Conservation (phyloP, 2,888 invertebrate species). For the Agrotis puta region DNA sequence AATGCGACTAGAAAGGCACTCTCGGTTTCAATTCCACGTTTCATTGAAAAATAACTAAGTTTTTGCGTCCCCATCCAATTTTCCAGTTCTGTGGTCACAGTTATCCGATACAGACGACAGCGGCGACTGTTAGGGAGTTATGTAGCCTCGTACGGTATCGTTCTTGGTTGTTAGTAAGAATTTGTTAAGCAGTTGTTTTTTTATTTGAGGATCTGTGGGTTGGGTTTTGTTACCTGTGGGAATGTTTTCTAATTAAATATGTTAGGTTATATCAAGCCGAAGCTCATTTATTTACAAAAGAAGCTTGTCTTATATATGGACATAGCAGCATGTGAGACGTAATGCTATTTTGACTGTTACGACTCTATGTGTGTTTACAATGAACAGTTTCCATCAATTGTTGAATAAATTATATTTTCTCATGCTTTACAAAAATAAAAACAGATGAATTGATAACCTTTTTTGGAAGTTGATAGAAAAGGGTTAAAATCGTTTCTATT, state of each 20-base stretch:
- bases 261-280: no score
- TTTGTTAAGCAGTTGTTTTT: no score
- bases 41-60: constrained; percentile 69
- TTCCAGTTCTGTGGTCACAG: constrained; percentile 68
- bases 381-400: not conserved
- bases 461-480: no score
- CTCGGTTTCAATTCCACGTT: constrained; percentile 70
- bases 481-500: constrained; percentile 7
- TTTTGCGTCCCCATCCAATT: constrained; percentile 71
- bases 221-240: not conserved
- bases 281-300: not conserved
- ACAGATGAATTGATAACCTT: no score
- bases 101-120: constrained; percentile 58
- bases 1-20: constrained; percentile 56
- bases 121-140: constrained; percentile 18
- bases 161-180: not conserved
- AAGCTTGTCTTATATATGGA: not conserved
- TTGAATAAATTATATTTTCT: no score
- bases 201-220: not conserved
- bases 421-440: no score
- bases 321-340: constrained; percentile 9
- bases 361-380: not conserved
- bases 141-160: constrained; percentile 3
- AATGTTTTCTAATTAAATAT: no score
- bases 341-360: constrained; percentile 3